These are phyloP conservation scores for Teinopalpus imperialis DNA, from an alignment of 2,888 invertebrate genomes.

Conservation along the genomic window DNA sequence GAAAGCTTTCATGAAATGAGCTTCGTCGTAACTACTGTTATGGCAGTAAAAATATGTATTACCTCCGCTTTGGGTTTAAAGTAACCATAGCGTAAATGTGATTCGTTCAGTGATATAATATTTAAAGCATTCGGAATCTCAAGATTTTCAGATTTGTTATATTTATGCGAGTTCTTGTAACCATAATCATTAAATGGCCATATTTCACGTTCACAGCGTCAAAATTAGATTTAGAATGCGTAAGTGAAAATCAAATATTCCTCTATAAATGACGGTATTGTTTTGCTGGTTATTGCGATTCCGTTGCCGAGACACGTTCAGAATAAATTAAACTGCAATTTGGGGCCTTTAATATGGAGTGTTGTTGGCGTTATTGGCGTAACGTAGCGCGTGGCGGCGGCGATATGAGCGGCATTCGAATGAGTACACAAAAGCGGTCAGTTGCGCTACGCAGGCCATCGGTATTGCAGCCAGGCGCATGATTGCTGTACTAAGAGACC, in stretches of 20 bases:
- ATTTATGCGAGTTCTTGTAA: no score
- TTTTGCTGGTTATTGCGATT: conserved; percentile 78
- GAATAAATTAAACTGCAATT: conserved; percentile 81
- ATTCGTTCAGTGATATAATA: conserved; percentile 3
- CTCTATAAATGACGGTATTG: conserved; percentile 69
- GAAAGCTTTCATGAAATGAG: conserved; percentile 32
- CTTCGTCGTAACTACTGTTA: conserved; percentile 25
- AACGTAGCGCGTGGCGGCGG: conserved; percentile 57
- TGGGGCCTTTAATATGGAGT: conserved; percentile 78
- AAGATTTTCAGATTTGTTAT: neutral
- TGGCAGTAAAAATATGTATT: conserved; percentile 24
- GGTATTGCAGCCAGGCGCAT: conserved; percentile 57
- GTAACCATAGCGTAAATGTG: conserved; percentile 16
- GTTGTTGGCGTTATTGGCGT: conserved; percentile 72
- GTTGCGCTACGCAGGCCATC: conserved; percentile 45
- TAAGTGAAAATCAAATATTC: conserved; percentile 57
- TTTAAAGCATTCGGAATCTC: conserved; percentile 3
- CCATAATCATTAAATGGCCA: no score
- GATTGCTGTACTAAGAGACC: conserved; percentile 49
- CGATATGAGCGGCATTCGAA: conserved; percentile 75
- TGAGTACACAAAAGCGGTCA: conserved; percentile 70
- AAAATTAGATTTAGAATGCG: conserved; percentile 30
- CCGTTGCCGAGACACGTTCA: conserved; percentile 77
- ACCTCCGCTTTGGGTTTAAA: conserved; percentile 21
- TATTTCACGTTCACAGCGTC: neutral